Conservation (phyloP, 2,888 invertebrate genomes). For the Cosmia trapezina region DNA sequence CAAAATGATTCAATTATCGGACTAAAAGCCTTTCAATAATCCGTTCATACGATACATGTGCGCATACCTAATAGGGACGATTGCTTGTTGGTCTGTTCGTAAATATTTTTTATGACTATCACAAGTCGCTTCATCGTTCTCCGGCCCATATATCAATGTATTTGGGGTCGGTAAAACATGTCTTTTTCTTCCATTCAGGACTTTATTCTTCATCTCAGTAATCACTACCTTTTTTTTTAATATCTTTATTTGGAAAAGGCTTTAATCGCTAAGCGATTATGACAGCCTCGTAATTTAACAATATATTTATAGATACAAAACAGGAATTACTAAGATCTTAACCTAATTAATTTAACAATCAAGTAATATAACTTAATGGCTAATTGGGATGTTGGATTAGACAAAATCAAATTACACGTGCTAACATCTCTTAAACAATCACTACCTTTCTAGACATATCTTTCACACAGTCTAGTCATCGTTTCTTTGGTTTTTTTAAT, state of each 20-base stretch:
- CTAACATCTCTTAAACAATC: no score
- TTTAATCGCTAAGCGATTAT: no score
- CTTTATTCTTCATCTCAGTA: no score
- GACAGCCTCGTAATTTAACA: no score
- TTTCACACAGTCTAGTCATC: neutral
- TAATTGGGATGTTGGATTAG: no score
- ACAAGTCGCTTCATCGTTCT: neutral
- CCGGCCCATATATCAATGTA: no score
- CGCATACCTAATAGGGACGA: neutral
- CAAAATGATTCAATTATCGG: constrained; percentile 41
- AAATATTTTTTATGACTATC: neutral
- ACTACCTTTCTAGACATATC: neutral
- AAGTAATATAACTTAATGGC: no score
- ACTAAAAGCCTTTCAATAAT: constrained; percentile 31
- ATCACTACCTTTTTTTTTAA: neutral
- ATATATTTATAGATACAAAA: no score
- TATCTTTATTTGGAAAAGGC: no score
- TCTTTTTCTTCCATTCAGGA: neutral
- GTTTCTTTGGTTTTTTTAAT: neutral
- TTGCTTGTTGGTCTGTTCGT: neutral
- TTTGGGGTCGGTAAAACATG: neutral
- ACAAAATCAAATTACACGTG: no score
- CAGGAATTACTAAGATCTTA: no score
- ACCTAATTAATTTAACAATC: no score
- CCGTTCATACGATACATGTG: constrained; percentile 5